Base-by-base conservation (phyloP, 2,113 vertebrate genomes). In the Corvus moneduloides region DNA sequence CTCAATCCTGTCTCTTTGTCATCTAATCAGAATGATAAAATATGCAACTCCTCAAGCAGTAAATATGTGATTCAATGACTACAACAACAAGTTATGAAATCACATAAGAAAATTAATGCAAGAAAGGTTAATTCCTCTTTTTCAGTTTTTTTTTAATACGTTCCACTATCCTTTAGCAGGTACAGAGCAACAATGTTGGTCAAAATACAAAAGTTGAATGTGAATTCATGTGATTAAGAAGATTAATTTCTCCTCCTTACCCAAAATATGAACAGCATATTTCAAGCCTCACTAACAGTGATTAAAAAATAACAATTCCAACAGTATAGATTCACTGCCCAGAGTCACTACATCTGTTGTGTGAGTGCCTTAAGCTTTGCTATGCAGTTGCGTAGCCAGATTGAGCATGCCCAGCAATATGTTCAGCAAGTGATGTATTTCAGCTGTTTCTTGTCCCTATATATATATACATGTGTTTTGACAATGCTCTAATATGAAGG, bases 401-500 rank as follows among this genome's bases (percentile, higher is more conserved):
- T 77, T 84, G 68, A 92, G 76, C 79, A 90, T 78, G 68, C 49
- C 72, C 88, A 89, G 61, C 68, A 92, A 74, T 71, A 83, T 52
- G 68, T 81, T 93, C 92, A 88, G 48, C 35, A 84, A 80, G 56
- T 1, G 11, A 78, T 81, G 16, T 41, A 88, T 84, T 96, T 93
- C 85, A 96, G 61, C 88, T 93, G 90, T 71, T 96, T 71, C 83
- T 86, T 90, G 61, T 94, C 76, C 64, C 56, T 64, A 88, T 33
- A 59, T n/a, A 93, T 16, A 86, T 10, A 76, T 46, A 76, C 49
- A 90, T 19, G 7, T 89, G 41, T 81, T 94, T 88, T 89, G 83
- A 92, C 88, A 90, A 23, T 61, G 28, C n/a, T 94, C 64, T 86
- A 87, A 84, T 81, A 81, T 23, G 56, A 94, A 86, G 85, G 85